Evolutionary conservation across 2,113 vertebrate genomes (phyloP).

Genomic region (Nibea albiflora): DNA sequence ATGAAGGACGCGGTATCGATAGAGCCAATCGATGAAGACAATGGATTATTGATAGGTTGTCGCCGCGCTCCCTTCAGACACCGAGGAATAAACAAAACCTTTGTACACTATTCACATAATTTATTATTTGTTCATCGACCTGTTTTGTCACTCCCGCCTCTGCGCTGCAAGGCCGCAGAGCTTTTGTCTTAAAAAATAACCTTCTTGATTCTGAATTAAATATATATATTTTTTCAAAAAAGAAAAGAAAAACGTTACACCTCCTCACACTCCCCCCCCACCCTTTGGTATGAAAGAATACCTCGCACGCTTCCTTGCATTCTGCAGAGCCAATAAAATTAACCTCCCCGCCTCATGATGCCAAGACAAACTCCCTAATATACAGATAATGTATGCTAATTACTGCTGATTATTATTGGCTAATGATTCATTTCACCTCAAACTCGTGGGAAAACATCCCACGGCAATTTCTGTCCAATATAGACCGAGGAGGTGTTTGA

Average conservation of each 20-base stretch:
- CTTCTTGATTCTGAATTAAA: background rate
- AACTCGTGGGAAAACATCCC: slow-evolving; percentile 53
- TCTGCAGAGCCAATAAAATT: slow-evolving; percentile 22
- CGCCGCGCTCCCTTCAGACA: slow-evolving; percentile 43
- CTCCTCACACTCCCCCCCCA: background rate
- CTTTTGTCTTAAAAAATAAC: background rate
- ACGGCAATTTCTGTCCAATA: slow-evolving; percentile 49
- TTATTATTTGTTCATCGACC: slow-evolving; percentile 57
- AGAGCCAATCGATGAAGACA: slow-evolving; percentile 56
- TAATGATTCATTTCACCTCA: slow-evolving; percentile 59
- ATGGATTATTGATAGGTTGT: slow-evolving; percentile 64
- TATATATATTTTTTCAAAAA: background rate
- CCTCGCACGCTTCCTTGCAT: background rate
- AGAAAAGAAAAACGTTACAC: background rate
- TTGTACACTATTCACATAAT: slow-evolving; percentile 42
- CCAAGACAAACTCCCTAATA: slow-evolving; percentile 51
- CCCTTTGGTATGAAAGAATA: background rate
- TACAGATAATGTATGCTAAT: slow-evolving; percentile 67
- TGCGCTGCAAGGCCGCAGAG: background rate
- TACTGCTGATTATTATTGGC: slow-evolving; percentile 75
- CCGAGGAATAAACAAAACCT: slow-evolving; percentile 62
- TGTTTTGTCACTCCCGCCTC: background rate
- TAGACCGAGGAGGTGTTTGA: slow-evolving; percentile 43
- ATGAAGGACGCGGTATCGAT: slow-evolving; percentile 52
- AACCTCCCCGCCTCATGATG: slow-evolving; percentile 15